Percentiles rank a stretch among this genome's conserved stretches.
These are phyloP conservation scores for Pristionchus maxplancki DNA, from an alignment of 2,888 invertebrate genomes.

Conservation along the genomic window DNA sequence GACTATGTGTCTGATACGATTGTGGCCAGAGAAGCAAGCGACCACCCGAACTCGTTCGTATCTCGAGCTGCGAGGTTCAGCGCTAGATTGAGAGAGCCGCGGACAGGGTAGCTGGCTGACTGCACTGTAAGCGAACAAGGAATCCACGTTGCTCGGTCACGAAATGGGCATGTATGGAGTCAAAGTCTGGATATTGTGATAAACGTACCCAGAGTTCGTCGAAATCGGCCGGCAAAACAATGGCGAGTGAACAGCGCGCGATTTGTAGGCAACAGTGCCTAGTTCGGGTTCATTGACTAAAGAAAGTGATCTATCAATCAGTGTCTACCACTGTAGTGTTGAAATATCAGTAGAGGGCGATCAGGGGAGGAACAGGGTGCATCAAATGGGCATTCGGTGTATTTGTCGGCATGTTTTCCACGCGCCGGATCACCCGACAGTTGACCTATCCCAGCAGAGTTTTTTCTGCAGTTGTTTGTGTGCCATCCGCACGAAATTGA, in stretches of 20 bases:
- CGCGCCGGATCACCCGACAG: neutral
- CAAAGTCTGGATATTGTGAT: conserved; percentile 4
- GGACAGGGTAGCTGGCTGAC: neutral
- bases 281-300: neutral
- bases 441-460: neutral
- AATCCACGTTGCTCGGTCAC: neutral
- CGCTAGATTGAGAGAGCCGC: neutral
- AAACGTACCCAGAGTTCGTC: conserved; percentile 1
- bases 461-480: neutral
- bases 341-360: neutral
- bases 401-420: neutral
- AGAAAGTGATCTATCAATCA: neutral
- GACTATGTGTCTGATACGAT: neutral
- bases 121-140: neutral
- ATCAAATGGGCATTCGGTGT: neutral
- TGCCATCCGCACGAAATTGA: neutral
- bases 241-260: neutral
- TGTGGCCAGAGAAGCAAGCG: neutral
- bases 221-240: neutral
- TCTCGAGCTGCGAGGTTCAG: neutral
- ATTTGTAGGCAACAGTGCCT: neutral
- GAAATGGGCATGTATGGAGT: neutral
- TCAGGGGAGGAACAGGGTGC: neutral
- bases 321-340: neutral
- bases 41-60: neutral